Evolutionary conservation across 2,113 vertebrate species (phyloP).

Genomic region (Sphyrna mokarran): DNA sequence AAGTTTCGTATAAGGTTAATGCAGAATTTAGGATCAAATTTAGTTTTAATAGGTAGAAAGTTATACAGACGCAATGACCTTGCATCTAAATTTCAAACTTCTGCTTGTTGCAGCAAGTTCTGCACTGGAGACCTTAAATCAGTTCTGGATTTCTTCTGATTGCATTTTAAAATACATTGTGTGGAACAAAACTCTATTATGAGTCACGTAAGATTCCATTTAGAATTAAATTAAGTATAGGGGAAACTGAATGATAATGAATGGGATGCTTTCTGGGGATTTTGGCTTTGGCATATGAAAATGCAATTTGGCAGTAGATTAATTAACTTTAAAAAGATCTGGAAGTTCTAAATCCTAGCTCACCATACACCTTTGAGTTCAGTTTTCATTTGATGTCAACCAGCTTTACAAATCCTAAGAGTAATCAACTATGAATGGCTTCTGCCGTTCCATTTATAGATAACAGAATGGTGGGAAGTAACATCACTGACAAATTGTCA

Average conservation of each 20-base stretch:
- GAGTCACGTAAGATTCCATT: not conserved
- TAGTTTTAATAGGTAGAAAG: not conserved
- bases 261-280: not conserved
- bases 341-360: not conserved
- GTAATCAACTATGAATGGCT: not conserved
- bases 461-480: not conserved
- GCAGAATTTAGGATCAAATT: not conserved
- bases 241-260: not conserved
- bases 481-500: not conserved
- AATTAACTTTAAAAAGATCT: not conserved
- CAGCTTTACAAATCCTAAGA: not conserved
- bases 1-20: not conserved
- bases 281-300: not conserved
- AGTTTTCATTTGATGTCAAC: not conserved
- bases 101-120: not conserved
- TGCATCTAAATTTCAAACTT: not conserved
- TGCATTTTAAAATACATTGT: not conserved
- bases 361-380: not conserved
- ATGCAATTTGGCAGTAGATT: not conserved
- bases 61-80: not conserved
- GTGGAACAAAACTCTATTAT: not conserved
- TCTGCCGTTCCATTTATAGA: not conserved
- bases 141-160: not conserved
- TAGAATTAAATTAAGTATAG: not conserved
- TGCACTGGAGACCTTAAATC: not conserved